Evolutionary conservation across 2,113 vertebrate genomes (phyloP).

Genomic region (Ptyas mucosa): DNA sequence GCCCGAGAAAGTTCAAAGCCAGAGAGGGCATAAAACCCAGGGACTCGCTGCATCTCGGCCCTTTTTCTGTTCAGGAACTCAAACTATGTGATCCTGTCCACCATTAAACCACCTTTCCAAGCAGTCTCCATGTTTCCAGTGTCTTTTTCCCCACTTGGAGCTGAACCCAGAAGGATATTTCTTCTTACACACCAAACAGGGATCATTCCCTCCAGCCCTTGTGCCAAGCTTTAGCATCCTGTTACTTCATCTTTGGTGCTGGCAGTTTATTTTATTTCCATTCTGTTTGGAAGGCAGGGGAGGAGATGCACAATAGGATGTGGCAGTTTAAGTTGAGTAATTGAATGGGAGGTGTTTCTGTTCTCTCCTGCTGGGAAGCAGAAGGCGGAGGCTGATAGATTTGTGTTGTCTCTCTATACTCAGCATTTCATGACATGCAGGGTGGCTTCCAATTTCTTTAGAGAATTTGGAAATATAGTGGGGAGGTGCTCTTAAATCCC

Average conservation of each 20-base stretch:
- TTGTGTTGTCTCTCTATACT: background rate
- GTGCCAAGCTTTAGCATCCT: background rate
- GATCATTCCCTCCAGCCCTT: background rate
- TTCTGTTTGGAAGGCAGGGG: background rate
- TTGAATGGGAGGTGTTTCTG: background rate
- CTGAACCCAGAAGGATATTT: no score
- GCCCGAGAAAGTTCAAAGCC: no score
- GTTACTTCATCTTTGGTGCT: background rate
- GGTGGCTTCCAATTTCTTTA: background rate
- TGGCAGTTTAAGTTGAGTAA: background rate
- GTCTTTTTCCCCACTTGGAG: no score
- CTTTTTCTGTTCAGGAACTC: no score
- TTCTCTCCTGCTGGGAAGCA: background rate
- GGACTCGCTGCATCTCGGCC: no score
- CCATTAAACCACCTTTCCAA: no score
- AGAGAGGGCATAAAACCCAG: no score
- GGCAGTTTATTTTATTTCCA: background rate
- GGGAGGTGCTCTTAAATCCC: background rate
- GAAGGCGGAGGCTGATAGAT: background rate
- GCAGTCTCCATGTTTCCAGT: no score
- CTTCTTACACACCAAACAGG: background rate
- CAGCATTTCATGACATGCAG: background rate
- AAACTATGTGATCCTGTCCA: no score
- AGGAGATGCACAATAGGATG: background rate
- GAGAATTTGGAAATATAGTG: background rate